Percentiles rank a stretch among this genome's conserved stretches.
These are phyloP conservation scores for Saimiri boliviensis DNA, from an alignment of 2,113 vertebrate genomes.

Conservation along the genomic window DNA sequence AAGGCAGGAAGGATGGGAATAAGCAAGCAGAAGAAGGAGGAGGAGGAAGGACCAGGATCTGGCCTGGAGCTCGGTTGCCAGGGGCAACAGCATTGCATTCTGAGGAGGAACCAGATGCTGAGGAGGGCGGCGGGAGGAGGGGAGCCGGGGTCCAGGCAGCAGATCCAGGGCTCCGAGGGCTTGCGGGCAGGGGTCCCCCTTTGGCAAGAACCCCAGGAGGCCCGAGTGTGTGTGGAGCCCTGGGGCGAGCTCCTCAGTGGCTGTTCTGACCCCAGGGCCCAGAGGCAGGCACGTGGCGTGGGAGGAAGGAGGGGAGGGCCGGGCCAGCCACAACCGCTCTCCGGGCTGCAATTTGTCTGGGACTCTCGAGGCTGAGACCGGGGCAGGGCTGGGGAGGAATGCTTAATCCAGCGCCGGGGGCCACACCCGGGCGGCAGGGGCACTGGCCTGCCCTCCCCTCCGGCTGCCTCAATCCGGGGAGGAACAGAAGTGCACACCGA, in stretches of 20 bases:
- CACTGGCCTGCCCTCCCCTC: not conserved
- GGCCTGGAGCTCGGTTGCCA: conserved; percentile 48
- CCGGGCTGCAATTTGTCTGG: not conserved
- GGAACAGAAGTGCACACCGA: not conserved
- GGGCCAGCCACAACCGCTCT: not conserved
- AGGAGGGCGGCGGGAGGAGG: not conserved
- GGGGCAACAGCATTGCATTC: conserved; percentile 42
- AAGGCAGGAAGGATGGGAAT: not conserved
- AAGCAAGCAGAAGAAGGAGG: not conserved
- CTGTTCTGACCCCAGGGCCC: not conserved
- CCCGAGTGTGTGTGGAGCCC: not conserved
- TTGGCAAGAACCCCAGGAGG: not conserved
- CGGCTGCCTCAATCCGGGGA: not conserved
- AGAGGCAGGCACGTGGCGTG: not conserved
- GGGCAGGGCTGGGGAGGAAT: not conserved
- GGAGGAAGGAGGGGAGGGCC: not conserved
- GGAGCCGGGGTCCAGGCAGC: not conserved
- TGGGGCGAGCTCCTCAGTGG: not conserved
- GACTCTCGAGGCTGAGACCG: not conserved
- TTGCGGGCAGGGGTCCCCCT: not conserved
- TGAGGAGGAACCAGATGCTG: conserved; percentile 19
- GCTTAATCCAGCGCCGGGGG: not conserved
- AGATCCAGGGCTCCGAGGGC: not conserved
- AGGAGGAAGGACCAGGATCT: not conserved
- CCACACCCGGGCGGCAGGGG: not conserved